phyloP scores from a whole-genome alignment of 2,888 invertebrate genomes.

The Synanthedon formicaeformis region DNA sequence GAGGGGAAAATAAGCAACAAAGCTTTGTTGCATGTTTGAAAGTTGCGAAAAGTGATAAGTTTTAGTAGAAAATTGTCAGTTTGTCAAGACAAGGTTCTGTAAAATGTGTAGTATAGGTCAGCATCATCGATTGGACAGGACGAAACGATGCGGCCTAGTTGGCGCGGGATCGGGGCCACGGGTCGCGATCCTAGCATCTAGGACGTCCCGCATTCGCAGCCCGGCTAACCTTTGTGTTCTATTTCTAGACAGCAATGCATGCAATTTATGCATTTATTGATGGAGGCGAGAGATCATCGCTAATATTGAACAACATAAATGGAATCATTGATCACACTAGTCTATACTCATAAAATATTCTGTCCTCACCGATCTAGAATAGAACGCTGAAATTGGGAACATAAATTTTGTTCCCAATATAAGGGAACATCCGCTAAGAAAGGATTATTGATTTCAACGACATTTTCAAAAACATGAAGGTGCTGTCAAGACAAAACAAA shows the following conservation, averaged over 20 bases:
- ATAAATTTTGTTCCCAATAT: too few relatives aligned
- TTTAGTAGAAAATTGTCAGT: too few relatives aligned
- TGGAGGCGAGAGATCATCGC: constrained; percentile 1
- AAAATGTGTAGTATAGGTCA: too few relatives aligned
- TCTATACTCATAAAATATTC: too few relatives aligned
- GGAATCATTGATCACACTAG: neutral
- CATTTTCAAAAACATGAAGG: too few relatives aligned
- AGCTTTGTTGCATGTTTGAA: neutral
- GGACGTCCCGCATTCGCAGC: constrained; percentile 33
- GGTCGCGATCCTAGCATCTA: constrained; percentile 36
- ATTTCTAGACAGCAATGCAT: constrained; percentile 27
- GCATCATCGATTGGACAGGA: constrained; percentile 44
- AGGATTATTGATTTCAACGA: too few relatives aligned
- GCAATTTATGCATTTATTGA: neutral
- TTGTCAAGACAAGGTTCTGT: too few relatives aligned
- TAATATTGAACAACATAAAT: neutral
- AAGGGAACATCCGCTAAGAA: too few relatives aligned
- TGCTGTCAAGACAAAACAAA: too few relatives aligned
- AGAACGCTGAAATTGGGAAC: too few relatives aligned
- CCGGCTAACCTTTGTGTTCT: constrained; percentile 41
- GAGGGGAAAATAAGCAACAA: neutral
- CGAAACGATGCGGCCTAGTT: constrained; percentile 50
- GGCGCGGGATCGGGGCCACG: constrained; percentile 25
- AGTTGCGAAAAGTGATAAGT: neutral
- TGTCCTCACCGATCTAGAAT: too few relatives aligned